Percentiles rank a stretch among this genome's conserved stretches.
Conservation (phyloP, 2,797 vertebrate genomes). For the Semotilus atromaculatus region DNA sequence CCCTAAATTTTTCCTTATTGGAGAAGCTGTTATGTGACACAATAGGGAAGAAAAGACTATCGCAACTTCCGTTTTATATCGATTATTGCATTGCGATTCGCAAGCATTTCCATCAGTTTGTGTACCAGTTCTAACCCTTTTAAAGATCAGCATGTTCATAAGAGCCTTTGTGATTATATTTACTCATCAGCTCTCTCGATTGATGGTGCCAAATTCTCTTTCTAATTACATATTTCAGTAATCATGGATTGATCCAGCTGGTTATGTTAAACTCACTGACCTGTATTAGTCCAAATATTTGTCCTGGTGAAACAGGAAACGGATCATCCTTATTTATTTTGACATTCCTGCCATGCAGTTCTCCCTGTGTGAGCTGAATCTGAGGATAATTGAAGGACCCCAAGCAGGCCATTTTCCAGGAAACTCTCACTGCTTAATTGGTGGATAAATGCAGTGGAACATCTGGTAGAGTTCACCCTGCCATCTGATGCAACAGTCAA, state of each 20-base stretch:
- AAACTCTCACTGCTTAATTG: conserved; percentile 51
- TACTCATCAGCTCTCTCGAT: neutral
- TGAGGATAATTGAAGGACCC: conserved; percentile 51
- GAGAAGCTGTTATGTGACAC: neutral
- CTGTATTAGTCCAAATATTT: conserved; percentile 4
- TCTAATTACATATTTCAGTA: neutral
- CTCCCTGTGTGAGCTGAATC: conserved; percentile 46
- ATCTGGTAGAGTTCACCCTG: conserved; percentile 55
- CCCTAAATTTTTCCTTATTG: neutral
- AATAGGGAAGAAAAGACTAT: neutral
- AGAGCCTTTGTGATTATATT: neutral
- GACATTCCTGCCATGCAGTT: conserved; percentile 5
- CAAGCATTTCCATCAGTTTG: neutral
- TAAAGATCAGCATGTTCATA: neutral
- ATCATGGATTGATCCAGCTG: neutral
- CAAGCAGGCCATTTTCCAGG: conserved; percentile 54
- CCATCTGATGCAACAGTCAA: conserved; percentile 45
- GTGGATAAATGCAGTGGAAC: conserved; percentile 55
- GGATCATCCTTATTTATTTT: conserved; percentile 33
- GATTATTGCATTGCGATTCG: neutral
- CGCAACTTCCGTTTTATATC: too few relatives aligned
- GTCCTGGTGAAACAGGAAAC: conserved; percentile 19
- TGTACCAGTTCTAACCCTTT: neutral
- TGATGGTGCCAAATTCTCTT: neutral
- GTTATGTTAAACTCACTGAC: neutral